Evolutionary conservation across 1,140 invertebrate species (phyloP).

Genomic region (Tetraneura akinire): DNA sequence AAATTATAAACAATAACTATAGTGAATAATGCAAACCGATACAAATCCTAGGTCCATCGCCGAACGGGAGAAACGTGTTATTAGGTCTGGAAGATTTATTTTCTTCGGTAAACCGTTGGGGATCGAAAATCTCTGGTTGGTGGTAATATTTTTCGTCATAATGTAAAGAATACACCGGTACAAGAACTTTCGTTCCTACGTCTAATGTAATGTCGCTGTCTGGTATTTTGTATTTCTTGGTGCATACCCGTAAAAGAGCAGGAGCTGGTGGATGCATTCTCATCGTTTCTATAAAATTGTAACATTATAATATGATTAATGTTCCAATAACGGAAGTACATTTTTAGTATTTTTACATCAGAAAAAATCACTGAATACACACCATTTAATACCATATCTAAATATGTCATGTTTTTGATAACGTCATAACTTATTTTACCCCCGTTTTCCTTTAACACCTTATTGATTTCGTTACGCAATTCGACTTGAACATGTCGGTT

Average conservation of each 20-base stretch:
- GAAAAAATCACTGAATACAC: background rate
- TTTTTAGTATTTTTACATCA: background rate
- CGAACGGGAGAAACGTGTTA: slow-evolving; percentile 72
- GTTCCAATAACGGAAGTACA: too few relatives aligned
- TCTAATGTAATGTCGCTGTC: slow-evolving; percentile 64
- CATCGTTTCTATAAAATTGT: slow-evolving; percentile 46
- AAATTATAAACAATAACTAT: background rate
- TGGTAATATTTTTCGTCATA: slow-evolving; percentile 60
- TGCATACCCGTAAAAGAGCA: slow-evolving; percentile 59
- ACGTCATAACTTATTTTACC: too few relatives aligned
- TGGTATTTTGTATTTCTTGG: slow-evolving; percentile 62
- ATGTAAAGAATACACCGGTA: slow-evolving; percentile 69
- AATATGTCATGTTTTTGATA: slow-evolving; percentile 65
- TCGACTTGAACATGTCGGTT: slow-evolving; percentile 64
- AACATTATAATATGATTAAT: background rate
- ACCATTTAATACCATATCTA: slow-evolving; percentile 68
- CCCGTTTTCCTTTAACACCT: slow-evolving; percentile 57
- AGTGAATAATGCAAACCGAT: too few relatives aligned
- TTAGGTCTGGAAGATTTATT: slow-evolving; percentile 57
- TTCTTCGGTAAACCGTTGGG: slow-evolving; percentile 64
- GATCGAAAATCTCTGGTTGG: slow-evolving; percentile 64
- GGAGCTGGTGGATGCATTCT: slow-evolving; percentile 60
- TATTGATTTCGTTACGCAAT: slow-evolving; percentile 62
- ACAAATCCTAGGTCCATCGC: slow-evolving; percentile 74
- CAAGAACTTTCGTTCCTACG: slow-evolving; percentile 65